phyloP scores from a whole-genome alignment of 2,888 invertebrate genomes.

The Apantesis nais region DNA sequence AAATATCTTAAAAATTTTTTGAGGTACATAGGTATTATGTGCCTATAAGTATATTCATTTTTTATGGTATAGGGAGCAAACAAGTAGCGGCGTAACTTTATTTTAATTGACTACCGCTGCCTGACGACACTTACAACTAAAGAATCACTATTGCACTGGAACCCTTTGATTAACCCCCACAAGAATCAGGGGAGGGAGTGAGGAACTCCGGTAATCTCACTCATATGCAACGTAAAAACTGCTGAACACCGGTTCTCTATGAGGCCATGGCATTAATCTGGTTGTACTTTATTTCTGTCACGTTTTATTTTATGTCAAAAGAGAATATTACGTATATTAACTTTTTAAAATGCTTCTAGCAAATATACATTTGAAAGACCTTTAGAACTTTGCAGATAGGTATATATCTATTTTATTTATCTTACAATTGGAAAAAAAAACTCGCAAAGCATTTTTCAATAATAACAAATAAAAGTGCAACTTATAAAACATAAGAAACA shows the following conservation, averaged over 20 bases:
- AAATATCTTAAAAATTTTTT: not conserved
- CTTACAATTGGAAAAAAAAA: constrained; percentile 10
- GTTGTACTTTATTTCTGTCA: too few relatives aligned
- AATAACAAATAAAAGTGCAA: constrained; percentile 21
- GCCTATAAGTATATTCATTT: not conserved
- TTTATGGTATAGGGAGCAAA: not conserved
- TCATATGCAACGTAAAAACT: too few relatives aligned
- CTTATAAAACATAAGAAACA: constrained; percentile 25
- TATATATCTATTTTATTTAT: not conserved
- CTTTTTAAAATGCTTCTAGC: not conserved
- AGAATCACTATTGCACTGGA: not conserved
- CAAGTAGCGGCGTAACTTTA: too few relatives aligned
- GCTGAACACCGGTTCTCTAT: too few relatives aligned
- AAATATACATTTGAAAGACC: not conserved
- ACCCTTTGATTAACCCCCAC: too few relatives aligned
- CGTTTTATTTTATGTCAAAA: not conserved
- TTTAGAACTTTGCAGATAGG: not conserved
- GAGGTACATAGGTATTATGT: not conserved
- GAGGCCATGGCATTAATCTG: too few relatives aligned
- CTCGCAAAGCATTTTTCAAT: constrained; percentile 32
- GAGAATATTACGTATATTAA: not conserved
- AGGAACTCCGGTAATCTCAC: too few relatives aligned
- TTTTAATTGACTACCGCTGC: not conserved
- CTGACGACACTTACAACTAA: not conserved
- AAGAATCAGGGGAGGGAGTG: too few relatives aligned